Conservation (phyloP, 1,140 invertebrate genomes). For the Bathynomus jamesi region DNA sequence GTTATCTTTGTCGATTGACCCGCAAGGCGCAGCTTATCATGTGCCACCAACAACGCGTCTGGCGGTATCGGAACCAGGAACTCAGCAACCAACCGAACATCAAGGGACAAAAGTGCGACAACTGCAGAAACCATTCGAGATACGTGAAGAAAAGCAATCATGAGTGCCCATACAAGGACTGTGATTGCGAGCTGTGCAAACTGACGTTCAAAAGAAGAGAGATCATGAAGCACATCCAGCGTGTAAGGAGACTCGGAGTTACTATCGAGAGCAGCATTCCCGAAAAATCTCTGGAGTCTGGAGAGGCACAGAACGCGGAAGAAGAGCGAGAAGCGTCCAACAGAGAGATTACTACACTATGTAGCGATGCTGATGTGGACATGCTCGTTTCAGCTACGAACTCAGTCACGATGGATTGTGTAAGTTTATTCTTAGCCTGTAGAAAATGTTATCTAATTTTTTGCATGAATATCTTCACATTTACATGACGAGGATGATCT, state of each 20-base stretch:
- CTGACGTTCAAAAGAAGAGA: neutral
- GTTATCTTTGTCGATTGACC: neutral
- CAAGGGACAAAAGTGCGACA: slow-evolving; percentile 10
- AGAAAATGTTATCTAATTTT: neutral
- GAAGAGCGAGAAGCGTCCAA: neutral
- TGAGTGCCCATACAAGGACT: slow-evolving; percentile 5
- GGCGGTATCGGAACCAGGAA: neutral
- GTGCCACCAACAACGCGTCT: neutral
- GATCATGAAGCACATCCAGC: neutral
- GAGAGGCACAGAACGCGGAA: neutral
- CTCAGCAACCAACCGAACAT: neutral
- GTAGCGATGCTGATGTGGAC: neutral
- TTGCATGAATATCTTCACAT: neutral
- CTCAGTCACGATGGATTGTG: neutral
- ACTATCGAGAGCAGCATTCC: neutral
- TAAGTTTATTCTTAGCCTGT: neutral
- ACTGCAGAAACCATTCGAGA: slow-evolving; percentile 8
- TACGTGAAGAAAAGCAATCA: slow-evolving; percentile 15
- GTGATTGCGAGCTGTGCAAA: slow-evolving; percentile 1
- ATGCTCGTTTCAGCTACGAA: neutral
- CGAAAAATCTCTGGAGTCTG: too few species aligned
- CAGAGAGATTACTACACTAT: neutral
- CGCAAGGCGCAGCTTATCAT: neutral
- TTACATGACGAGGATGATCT: neutral
- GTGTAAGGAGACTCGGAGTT: neutral